Base-by-base conservation (phyloP, 2,888 invertebrate species). In the Minunthozetes semirufus region DNA sequence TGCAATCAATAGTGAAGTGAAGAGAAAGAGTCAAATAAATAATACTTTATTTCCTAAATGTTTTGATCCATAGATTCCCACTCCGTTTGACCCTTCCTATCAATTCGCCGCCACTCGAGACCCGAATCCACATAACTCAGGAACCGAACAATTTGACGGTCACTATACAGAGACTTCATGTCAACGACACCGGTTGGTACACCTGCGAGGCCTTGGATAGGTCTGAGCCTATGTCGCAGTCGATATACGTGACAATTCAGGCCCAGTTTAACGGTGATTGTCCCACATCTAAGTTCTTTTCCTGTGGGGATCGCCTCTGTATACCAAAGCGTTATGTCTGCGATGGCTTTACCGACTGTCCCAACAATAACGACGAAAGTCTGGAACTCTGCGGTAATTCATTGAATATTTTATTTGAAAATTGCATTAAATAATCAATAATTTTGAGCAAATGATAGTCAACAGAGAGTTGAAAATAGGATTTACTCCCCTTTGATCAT, bases 271-370 rank as follows among this genome's bases (percentile, higher is more conserved):
- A 5, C 1, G 66, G 66, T 9, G 66, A 66, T 38, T 66, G 66
- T 66, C 66, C 66, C 76, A 78, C 79, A 8, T 78, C 81, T 13
- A 79, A 80, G 33, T 80, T 80, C 79, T 83, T 82, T 77, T 79
- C 78, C 66, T 83, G 83, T 76, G 79, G 79, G n/a, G 79, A 80
- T 72, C 81, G 81, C 2, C 78, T 80, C 46, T 87, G 87, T 79
- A 86, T 87, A 46, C 83, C 82, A 75, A 81, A 81, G 68, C 83
- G 85, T 78, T 86, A 84, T 79, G 82, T 85, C 8, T 87, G 87
- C 79, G 87, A 87, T 80, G 86, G 86, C 2, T 83, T 82, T 77
- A 79, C 79, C 22, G 86, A 87, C 80, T 87, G 87, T 78, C 83
- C 82, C 75, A 85, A 84, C 78, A 85, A 85, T 29, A 84, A 84